These are phyloP conservation scores for Idris sp. DNA, from an alignment of 1,140 invertebrate species.

Conservation along the genomic window DNA sequence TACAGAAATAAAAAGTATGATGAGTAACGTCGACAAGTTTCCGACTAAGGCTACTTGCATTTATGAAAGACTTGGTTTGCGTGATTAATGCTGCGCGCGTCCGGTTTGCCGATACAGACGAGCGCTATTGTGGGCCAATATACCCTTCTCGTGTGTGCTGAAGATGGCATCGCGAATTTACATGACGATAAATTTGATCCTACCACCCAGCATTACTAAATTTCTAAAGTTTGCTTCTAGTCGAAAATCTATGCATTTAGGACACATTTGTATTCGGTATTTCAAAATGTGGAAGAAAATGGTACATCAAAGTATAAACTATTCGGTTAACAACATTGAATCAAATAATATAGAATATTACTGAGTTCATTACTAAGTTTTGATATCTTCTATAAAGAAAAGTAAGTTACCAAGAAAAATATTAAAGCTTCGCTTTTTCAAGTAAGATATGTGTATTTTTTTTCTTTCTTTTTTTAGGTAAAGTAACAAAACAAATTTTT, in stretches of 20 bases:
- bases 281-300: constrained; percentile 6
- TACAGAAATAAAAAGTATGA: constrained; percentile 33
- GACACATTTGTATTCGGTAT: constrained; percentile 1
- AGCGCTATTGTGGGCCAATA: constrained; percentile 35
- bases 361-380: no score
- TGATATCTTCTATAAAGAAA: no score
- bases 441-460: no score
- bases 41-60: constrained; percentile 54
- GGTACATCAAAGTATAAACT: no score
- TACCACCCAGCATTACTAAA: constrained; percentile 19
- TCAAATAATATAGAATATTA: no score
- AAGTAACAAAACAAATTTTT: no score
- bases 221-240: constrained; percentile 10
- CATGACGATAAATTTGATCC: constrained; percentile 46
- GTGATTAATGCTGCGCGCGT: constrained; percentile 51
- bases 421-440: no score
- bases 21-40: constrained; percentile 44
- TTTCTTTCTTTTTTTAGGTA: no score
- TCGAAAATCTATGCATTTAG: constrained; percentile 22
- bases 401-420: no score
- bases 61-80: constrained; percentile 52
- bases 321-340: no score
- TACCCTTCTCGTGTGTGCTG: constrained; percentile 10
- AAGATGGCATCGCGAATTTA: constrained; percentile 48
- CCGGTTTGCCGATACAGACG: constrained; percentile 42